Base-by-base conservation (phyloP, 2,888 invertebrate genomes). In the Tipula confusa region DNA sequence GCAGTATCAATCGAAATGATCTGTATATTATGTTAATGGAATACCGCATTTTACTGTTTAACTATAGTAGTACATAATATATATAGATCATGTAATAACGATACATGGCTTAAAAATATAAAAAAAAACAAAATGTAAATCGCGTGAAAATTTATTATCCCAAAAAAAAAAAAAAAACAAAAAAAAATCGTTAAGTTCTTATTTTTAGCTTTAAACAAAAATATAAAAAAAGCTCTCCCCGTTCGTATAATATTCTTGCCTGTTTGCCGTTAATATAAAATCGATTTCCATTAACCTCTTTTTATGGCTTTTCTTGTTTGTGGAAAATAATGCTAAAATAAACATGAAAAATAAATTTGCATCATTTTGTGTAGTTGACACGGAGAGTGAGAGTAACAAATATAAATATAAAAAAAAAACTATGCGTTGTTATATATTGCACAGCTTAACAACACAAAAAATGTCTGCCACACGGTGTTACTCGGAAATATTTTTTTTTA, bases 231-330 rank as follows among this genome's bases (percentile, higher is more conserved):
- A 24, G 64, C 24, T 64, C 18, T 33, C 0, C 33, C 11, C 9
- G 13, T 24, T 24, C 38, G 9, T n/a, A n/a, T 43, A n/a, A 43
- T 43, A 15, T n/a, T 7, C 43, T 64, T 64, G 64, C 64, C 64
- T 64, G 64, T 64, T 18, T 64, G 64, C 64, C 64, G 64, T 64
- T 64, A 64, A 64, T 64, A 64, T 24, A 64, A 64, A 64, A 64
- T 64, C 64, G 64, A 64, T 64, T 64, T 64, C 64, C 64, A 64
- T 64, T 64, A 64, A 64, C 64, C 64, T 64, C 64, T 64, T 64
- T 64, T 64, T 64, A 64, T n/a, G 64, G 64, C 7, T 64, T 64
- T 64, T 64, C 64, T 64, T 64, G 64, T 64, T 64, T 64, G n/a
- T n/a, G 64, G 64, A 24, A 64, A 24, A 64, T 64, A 64, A 64